A percentile compares a stretch with the other conserved stretches of the same genome.
Conservation (phyloP, 2,797 vertebrate genomes). For the Falco cherrug region DNA sequence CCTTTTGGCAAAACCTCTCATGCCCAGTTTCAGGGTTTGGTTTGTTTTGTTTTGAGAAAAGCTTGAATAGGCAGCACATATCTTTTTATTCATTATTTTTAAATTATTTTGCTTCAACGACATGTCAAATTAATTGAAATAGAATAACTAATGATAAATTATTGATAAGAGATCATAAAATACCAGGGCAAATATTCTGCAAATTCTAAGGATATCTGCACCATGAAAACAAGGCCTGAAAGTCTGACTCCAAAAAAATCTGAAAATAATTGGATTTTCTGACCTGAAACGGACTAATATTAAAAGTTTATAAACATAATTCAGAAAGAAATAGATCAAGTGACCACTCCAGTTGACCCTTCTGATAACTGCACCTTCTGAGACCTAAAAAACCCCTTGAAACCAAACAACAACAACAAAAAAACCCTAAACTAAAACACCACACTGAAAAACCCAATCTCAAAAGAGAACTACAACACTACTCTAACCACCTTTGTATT, state of each 20-base stretch:
- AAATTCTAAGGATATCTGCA: not conserved
- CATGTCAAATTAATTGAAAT: not conserved
- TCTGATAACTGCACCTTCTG: not conserved
- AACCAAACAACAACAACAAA: not conserved
- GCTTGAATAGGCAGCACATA: not conserved
- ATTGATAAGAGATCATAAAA: slow-evolving; percentile 2
- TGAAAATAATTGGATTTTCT: not conserved
- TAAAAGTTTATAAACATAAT: not conserved
- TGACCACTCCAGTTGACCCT: not conserved
- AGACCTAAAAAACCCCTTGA: not conserved
- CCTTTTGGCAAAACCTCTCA: slow-evolving; percentile 5
- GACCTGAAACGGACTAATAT: not conserved
- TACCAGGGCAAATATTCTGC: not conserved
- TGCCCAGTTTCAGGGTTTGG: not conserved
- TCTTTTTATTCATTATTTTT: not conserved
- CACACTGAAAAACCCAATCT: not conserved
- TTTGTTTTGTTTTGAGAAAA: not conserved
- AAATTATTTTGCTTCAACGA: not conserved
- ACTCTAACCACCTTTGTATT: not conserved
- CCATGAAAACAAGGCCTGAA: not conserved
- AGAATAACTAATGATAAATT: slow-evolving; percentile 8
- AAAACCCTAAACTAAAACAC: not conserved
- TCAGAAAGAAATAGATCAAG: not conserved
- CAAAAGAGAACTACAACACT: not conserved
- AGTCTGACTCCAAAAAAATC: not conserved